Conservation (phyloP, 2,888 invertebrate species). For the Ariolimax columbianus region DNA sequence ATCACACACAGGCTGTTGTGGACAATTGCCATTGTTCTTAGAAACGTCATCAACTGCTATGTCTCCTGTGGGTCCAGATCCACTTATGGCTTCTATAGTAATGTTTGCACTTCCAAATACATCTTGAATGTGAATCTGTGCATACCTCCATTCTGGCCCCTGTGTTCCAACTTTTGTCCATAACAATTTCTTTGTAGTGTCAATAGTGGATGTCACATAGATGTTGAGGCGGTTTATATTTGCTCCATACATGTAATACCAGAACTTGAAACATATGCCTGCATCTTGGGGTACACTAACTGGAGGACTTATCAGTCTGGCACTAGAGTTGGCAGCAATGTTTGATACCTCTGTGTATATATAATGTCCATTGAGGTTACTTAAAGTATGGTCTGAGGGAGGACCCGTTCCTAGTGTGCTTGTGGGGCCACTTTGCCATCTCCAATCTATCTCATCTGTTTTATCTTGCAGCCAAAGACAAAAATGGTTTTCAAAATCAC, state of each 20-base stretch:
- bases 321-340: slow-evolving; percentile 60
- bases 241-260: slow-evolving; percentile 77
- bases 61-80: slow-evolving; percentile 66
- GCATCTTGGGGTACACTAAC: slow-evolving; percentile 53
- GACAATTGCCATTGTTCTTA: slow-evolving; percentile 62
- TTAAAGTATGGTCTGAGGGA: slow-evolving; percentile 72
- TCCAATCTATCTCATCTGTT: slow-evolving; percentile 73
- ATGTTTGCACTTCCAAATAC: slow-evolving; percentile 63
- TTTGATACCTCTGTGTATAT: slow-evolving; percentile 65
- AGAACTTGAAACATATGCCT: slow-evolving; percentile 74
- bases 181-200: slow-evolving; percentile 42
- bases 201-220: slow-evolving; percentile 50
- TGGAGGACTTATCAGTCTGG: slow-evolving; percentile 64
- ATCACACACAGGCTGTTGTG: slow-evolving; percentile 66
- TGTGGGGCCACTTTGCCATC: slow-evolving; percentile 62
- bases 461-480: slow-evolving; percentile 72
- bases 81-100: slow-evolving; percentile 72
- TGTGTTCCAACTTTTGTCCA: slow-evolving; percentile 69
- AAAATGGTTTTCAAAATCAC: slow-evolving; percentile 69
- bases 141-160: slow-evolving; percentile 72
- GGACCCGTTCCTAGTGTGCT: slow-evolving; percentile 68
- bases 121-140: slow-evolving; percentile 62
- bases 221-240: slow-evolving; percentile 70
- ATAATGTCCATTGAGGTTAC: slow-evolving; percentile 68
- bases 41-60: slow-evolving; percentile 75